These are phyloP conservation scores for Oxyteleia sp. DNA, from an alignment of 2,888 invertebrate genomes.

Conservation along the genomic window DNA sequence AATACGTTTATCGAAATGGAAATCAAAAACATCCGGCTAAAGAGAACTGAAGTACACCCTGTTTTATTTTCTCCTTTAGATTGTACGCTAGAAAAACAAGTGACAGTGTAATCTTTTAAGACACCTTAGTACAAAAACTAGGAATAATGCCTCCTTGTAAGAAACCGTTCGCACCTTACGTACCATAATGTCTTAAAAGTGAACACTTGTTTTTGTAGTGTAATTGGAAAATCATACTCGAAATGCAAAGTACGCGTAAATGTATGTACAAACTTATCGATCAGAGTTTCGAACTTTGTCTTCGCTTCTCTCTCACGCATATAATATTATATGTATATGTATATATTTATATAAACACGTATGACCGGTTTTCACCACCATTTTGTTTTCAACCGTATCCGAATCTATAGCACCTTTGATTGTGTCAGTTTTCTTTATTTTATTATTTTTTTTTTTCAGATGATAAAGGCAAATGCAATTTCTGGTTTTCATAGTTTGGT, in stretches of 20 bases:
- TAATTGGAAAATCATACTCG: constrained; percentile 29
- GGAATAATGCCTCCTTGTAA: too few relatives aligned
- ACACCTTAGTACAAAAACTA: too few relatives aligned
- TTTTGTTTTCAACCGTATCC: constrained; percentile 39
- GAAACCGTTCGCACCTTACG: too few relatives aligned
- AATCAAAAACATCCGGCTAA: not conserved
- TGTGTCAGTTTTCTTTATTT: constrained; percentile 19
- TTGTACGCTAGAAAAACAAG: too few relatives aligned
- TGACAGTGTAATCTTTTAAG: too few relatives aligned
- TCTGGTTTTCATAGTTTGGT: too few relatives aligned
- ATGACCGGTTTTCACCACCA: constrained; percentile 53
- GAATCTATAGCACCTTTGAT: constrained; percentile 48
- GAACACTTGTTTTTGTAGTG: too few relatives aligned
- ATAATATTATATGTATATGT: constrained; percentile 48
- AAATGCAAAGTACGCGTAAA: constrained; percentile 20
- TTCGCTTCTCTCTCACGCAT: constrained; percentile 51
- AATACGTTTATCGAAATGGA: constrained; percentile 2
- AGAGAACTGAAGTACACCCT: constrained; percentile 19
- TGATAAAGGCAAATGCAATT: too few relatives aligned
- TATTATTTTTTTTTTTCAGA: too few relatives aligned
- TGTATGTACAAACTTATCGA: constrained; percentile 41
- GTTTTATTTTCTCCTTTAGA: constrained; percentile 16
- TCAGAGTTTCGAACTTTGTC: constrained; percentile 44
- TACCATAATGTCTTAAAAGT: too few relatives aligned
- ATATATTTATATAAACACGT: constrained; percentile 56